phyloP scores from a whole-genome alignment of 2,797 vertebrate species.

The Lerista edwardsae region DNA sequence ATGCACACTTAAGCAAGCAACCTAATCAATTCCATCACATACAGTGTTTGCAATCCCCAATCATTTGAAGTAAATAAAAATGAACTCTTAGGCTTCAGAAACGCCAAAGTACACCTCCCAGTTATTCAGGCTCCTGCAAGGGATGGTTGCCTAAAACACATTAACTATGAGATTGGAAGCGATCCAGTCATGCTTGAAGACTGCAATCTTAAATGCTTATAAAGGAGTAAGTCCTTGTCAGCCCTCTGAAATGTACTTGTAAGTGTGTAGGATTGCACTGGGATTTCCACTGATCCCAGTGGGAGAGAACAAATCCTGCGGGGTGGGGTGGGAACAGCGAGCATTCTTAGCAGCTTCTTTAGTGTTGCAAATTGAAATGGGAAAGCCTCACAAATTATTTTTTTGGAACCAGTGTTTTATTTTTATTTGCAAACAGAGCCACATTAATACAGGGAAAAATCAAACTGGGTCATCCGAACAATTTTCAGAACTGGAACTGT shows the following conservation, averaged over 20 bases:
- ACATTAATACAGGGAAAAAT: background rate
- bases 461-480: too few species aligned
- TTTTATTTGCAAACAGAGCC: background rate
- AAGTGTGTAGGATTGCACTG: background rate
- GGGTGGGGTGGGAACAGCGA: background rate
- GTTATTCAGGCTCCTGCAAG: background rate
- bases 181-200: background rate
- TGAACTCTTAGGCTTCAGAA: background rate
- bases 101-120: accelerated
- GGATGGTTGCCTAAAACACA: background rate
- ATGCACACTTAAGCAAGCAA: background rate
- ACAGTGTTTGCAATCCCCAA: background rate
- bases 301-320: background rate
- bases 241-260: background rate
- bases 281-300: background rate
- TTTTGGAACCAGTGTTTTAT: background rate
- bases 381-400: too few species aligned
- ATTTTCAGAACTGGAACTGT: background rate
- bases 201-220: background rate
- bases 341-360: background rate
- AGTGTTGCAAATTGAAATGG: background rate
- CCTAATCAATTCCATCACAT: background rate
- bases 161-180: background rate
- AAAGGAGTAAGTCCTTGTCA: background rate
- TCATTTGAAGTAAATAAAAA: background rate